Evolutionary conservation across 23 tunicate species (phyloP), one percentile per base, ranked within the genome.

Genomic region (Styela plicata): DNA sequence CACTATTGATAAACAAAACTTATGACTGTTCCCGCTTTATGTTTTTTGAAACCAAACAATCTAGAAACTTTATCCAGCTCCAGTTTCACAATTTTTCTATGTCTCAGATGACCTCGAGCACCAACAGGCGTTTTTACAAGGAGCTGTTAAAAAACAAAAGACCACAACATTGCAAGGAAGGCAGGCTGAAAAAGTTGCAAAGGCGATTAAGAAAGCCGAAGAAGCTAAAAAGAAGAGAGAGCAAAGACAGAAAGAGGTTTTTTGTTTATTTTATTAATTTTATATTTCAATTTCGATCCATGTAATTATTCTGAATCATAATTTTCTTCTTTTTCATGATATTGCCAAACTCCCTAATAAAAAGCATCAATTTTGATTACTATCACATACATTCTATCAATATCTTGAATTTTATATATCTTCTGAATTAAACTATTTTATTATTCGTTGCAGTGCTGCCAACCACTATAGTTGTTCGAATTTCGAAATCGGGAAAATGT

Each of bases 181-280:
- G 67, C 93, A 93, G 74, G 98, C 98, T 17, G 98, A 93, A 33
- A 88, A 85, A 71, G 98, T 93, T 2, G 94, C 92, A 16, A 91
- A 91, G 63, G 99, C 99, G 7, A 32, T 91, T 34, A 86, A 92
- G 80, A 96, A 96, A 66, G 97, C 99, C 19, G 94, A 94, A 53
- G 97, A 91, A 74, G 89, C 89, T 1, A 87, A 82, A 31, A 27
- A 33, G 30, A 82, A 83, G 69, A 77, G 86, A 64, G 91, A 82
- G 35, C 44, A 84, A 52, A 71, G 99, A 57, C 89, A 91, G 36
- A 81, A 82, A 57, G 89, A 93, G 90, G 98, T 93, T 44, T 44
- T 7, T 13, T 44, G 57, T 5, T 44, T 44, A 44, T 44, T 44
- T 44, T 44, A 44, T n/a, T n/a, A n/a, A n/a, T n/a, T n/a, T n/a